Evolutionary conservation across 2,888 invertebrate species (phyloP), one percentile per base, ranked within the genome.

Genomic region (Cerceris ruficornis): DNA sequence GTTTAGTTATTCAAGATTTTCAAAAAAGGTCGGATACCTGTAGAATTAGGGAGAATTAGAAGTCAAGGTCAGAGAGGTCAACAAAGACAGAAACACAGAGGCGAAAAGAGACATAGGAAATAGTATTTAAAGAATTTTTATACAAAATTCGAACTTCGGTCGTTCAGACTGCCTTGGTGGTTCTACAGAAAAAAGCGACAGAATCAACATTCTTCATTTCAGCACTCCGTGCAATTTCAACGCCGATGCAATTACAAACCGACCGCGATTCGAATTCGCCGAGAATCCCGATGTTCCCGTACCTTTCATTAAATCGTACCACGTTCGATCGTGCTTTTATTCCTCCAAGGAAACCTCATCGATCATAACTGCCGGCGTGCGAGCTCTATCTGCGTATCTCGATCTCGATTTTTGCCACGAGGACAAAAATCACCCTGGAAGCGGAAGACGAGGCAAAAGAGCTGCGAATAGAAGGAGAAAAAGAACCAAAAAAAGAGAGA

Each of bases 361-460:
- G 80, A 81, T 81, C 80, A 81, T 75, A 69, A 77, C 55, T 49
- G 57, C 42, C 61, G 66, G 65, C 57, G 41, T 43, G 17, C 67
- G 78, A 69, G 73, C 74, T 69, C 55, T 77, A 80, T 80, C 75
- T 55, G 41, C 28, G 28, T 13, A 43, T 57, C 68, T 77, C 79
- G 69, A 79, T 81, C 80, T 79, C 70, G 80, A 81, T 72, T 80
- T 79, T 81, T 72, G 79, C 80, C 75, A 80, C 72, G 81, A 59
- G 75, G 75, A 68, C 75, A 70, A 75, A 81, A 83, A 84, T 79
- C 71, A 58, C 58, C 42, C 14, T 55, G 65, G 72, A 62, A 69
- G 59, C 61, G 55, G 69, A 72, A 59, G 72, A 60, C n/a, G 57
- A 7, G 17, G 43, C 6, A 43, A 49, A 17, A 14, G 28, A 15